These are phyloP conservation scores for Neosilurus hyrtlii DNA, from an alignment of 2,797 vertebrate species.

Conservation along the genomic window DNA sequence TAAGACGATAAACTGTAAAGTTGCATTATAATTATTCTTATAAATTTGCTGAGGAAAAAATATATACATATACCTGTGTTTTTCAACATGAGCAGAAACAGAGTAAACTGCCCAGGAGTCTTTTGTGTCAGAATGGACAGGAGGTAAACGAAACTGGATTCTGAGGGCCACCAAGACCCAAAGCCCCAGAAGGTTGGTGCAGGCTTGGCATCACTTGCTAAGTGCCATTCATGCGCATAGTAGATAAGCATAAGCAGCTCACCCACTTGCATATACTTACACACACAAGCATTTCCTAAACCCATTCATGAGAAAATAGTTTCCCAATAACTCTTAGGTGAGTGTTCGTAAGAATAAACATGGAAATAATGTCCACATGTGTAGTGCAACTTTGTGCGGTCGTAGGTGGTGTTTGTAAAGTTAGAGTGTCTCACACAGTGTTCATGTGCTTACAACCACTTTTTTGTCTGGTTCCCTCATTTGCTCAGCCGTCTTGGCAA, in stretches of 20 bases:
- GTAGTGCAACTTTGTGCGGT: background rate
- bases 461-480: constrained; percentile 17
- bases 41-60: too few relatives aligned
- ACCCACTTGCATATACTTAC: constrained; percentile 15
- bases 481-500: constrained; percentile 33
- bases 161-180: constrained; percentile 63
- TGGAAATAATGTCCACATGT: background rate
- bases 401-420: background rate
- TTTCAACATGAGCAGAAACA: background rate
- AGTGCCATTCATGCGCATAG: constrained; percentile 50
- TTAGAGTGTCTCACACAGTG: background rate
- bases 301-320: constrained; percentile 13
- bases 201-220: constrained; percentile 71
- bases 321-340: background rate
- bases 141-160: constrained; percentile 58
- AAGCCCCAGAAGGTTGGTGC: constrained; percentile 64
- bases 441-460: constrained; percentile 22
- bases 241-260: constrained; percentile 8
- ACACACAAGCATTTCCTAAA: background rate
- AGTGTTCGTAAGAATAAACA: background rate
- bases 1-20: too few relatives aligned
- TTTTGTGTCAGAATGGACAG: constrained; percentile 38
- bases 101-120: constrained; percentile 7
- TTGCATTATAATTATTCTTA: too few relatives aligned
- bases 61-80: too few relatives aligned